phyloP scores from a whole-genome alignment of 2,888 invertebrate genomes.

The Cosmia pyralina region DNA sequence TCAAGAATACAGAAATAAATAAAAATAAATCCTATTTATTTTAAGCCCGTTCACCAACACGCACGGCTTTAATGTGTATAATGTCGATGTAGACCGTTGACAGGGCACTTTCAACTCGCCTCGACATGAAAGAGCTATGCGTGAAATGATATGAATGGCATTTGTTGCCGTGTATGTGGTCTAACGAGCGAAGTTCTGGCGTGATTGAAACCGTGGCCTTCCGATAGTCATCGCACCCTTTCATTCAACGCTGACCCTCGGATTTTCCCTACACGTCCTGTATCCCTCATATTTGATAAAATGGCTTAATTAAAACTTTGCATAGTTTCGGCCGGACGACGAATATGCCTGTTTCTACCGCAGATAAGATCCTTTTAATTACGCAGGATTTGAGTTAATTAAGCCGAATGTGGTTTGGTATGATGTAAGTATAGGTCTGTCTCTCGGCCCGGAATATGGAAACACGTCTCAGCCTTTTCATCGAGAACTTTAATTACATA shows the following conservation, averaged over 20 bases:
- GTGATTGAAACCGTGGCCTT: constrained; percentile 83
- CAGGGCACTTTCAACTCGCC: constrained; percentile 72
- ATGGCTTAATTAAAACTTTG: constrained; percentile 85
- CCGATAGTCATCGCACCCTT: constrained; percentile 85
- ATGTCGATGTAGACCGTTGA: constrained; percentile 68
- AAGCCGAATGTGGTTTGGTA: constrained; percentile 55
- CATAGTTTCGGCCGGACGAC: constrained; percentile 75
- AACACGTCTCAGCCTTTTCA: constrained; percentile 38
- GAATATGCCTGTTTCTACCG: constrained; percentile 67
- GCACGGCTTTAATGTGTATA: constrained; percentile 43
- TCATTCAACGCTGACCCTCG: constrained; percentile 79
- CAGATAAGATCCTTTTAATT: constrained; percentile 71
- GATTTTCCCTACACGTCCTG: constrained; percentile 66
- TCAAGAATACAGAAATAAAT: not conserved
- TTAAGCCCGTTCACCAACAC: constrained; percentile 22
- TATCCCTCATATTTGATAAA: constrained; percentile 79
- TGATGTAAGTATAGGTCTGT: constrained; percentile 32
- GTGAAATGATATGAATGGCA: constrained; percentile 80
- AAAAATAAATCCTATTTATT: constrained; percentile 14
- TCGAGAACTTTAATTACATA: constrained; percentile 43
- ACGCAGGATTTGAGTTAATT: constrained; percentile 64
- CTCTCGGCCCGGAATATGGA: constrained; percentile 29
- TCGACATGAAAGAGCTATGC: constrained; percentile 75
- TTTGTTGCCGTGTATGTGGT: constrained; percentile 76
- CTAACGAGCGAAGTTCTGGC: constrained; percentile 84